Conservation (phyloP, 2,797 vertebrate species). For the Iguana delicatissima region DNA sequence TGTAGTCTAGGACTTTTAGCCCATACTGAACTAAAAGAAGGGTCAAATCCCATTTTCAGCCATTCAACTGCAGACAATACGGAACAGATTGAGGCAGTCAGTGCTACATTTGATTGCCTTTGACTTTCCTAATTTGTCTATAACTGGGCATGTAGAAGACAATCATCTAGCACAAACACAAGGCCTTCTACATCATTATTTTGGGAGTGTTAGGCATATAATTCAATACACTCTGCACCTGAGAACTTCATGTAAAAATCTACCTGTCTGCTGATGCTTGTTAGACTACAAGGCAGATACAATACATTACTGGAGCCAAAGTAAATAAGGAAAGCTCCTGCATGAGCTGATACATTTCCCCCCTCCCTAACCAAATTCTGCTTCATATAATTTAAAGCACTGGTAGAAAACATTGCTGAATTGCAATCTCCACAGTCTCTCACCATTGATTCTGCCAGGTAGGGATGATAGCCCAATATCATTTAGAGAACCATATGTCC, state of each 20-base stretch:
- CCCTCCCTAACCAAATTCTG: neutral
- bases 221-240: neutral
- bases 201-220: neutral
- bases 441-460: neutral
- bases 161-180: neutral
- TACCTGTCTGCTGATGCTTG: neutral
- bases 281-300: neutral
- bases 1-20: neutral
- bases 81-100: neutral
- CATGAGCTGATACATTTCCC: neutral
- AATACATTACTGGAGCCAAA: neutral
- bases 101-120: neutral
- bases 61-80: neutral
- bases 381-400: neutral
- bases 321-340: neutral
- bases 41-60: neutral
- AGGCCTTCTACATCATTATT: neutral
- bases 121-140: neutral
- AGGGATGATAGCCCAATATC: neutral
- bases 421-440: neutral
- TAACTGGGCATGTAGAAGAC: neutral
- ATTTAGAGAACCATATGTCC: too few relatives aligned
- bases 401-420: neutral
- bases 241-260: neutral
- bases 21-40: neutral